Percentiles rank a stretch among this genome's conserved stretches.
Conservation (phyloP, 2,888 invertebrate species). For the Cheilosia vernalis region DNA sequence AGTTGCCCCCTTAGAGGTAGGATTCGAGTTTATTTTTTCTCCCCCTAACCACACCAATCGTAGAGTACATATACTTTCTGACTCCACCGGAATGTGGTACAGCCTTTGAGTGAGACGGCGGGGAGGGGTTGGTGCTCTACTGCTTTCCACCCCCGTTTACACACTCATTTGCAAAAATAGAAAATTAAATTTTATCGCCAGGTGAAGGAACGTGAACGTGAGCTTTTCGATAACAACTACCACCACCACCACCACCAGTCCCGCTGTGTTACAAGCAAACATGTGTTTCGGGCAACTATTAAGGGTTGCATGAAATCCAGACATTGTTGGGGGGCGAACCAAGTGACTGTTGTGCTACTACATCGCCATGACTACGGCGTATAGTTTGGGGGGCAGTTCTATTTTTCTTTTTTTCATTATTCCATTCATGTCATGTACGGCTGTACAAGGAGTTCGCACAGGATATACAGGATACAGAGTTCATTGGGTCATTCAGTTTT, state of each 20-base stretch:
- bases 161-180: conserved; percentile 71
- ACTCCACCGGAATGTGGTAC: conserved; percentile 36
- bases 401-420: conserved; percentile 2
- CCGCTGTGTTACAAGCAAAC: conserved; percentile 31
- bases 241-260: conserved; percentile 1
- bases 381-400: conserved; percentile 1
- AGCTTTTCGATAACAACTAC: not conserved
- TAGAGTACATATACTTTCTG: conserved; percentile 18
- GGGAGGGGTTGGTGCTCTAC: not conserved
- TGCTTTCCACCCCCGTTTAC: conserved; percentile 25
- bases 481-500: conserved; percentile 65
- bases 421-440: not conserved
- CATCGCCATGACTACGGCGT: conserved; percentile 61
- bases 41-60: not conserved
- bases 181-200: conserved; percentile 72
- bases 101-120: conserved; percentile 17
- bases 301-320: conserved; percentile 59
- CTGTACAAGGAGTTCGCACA: conserved; percentile 31
- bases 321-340: conserved; percentile 31
- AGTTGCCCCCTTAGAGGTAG: conserved; percentile 4
- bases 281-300: conserved; percentile 37
- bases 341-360: conserved; percentile 65
- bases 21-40: conserved; percentile 2
- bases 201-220: conserved; percentile 56
- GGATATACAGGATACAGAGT: conserved; percentile 38